These are phyloP conservation scores for Varanus komodoensis DNA, from an alignment of 2,113 vertebrate genomes.

Conservation along the genomic window DNA sequence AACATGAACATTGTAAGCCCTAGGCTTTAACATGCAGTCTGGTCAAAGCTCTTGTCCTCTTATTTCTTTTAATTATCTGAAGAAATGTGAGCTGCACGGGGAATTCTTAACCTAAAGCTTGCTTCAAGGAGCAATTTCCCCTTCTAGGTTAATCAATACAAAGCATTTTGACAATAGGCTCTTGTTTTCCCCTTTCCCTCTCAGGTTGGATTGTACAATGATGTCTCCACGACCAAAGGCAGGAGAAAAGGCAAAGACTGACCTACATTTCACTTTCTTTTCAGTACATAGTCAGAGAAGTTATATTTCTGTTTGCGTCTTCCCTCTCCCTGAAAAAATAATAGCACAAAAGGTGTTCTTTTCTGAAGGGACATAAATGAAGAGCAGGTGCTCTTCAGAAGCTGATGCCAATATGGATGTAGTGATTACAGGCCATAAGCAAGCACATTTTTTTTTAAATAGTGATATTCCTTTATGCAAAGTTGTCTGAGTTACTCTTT, in stretches of 20 bases:
- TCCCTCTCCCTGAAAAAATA: slow-evolving; percentile 1
- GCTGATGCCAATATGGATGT: background rate
- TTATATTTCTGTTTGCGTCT: background rate
- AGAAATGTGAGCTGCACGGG: slow-evolving; percentile 33
- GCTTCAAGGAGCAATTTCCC: background rate
- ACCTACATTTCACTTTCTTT: background rate
- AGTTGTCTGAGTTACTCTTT: too few relatives aligned
- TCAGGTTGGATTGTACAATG: background rate
- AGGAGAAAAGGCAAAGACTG: background rate
- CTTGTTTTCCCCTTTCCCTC: background rate
- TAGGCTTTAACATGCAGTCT: slow-evolving; percentile 2
- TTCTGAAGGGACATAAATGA: background rate
- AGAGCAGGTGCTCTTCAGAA: background rate
- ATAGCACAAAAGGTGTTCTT: slow-evolving; percentile 12
- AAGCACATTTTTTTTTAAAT: background rate
- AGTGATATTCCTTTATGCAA: background rate
- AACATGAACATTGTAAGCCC: slow-evolving; percentile 31
- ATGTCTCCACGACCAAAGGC: background rate
- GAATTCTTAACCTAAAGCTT: slow-evolving; percentile 34
- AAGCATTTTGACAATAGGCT: background rate
- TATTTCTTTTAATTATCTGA: slow-evolving; percentile 38
- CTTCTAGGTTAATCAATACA: slow-evolving; percentile 21
- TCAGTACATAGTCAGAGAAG: background rate
- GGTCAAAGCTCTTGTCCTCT: slow-evolving; percentile 23
- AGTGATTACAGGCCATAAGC: background rate